Evolutionary conservation across 1,140 invertebrate species (phyloP).

Genomic region (Drosophila gunungcola): DNA sequence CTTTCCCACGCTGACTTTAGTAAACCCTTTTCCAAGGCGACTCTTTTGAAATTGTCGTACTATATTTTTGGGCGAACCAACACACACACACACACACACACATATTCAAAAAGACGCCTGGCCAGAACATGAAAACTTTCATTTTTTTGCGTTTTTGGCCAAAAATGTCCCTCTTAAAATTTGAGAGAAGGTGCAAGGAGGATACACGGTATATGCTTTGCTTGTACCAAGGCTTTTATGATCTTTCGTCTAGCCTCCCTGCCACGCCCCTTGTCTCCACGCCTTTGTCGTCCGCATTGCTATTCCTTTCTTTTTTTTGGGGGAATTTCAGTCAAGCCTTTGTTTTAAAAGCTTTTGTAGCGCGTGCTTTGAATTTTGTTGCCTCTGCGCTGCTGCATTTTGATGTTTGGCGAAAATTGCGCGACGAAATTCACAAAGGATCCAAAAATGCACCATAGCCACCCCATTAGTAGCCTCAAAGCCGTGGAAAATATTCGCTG

Average conservation of each 20-base stretch:
- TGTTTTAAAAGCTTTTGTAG: slow-evolving; percentile 60
- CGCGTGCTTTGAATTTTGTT: slow-evolving; percentile 71
- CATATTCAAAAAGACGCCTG: slow-evolving; percentile 37
- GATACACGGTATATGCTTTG: slow-evolving; percentile 18
- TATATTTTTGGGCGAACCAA: slow-evolving; percentile 47
- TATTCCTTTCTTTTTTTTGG: slow-evolving; percentile 21
- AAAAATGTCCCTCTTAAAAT: slow-evolving; percentile 10
- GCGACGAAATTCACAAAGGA: slow-evolving; percentile 70
- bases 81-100: slow-evolving; percentile 8
- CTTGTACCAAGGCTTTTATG: slow-evolving; percentile 53
- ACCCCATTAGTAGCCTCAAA: slow-evolving; percentile 26
- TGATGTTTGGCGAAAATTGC: slow-evolving; percentile 71
- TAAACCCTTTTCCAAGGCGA: slow-evolving; percentile 34
- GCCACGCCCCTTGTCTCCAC: background rate
- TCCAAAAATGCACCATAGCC: slow-evolving; percentile 42
- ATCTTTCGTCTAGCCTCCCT: slow-evolving; percentile 38
- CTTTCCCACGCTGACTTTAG: background rate
- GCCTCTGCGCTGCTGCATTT: slow-evolving; percentile 60
- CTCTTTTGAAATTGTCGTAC: slow-evolving; percentile 65
- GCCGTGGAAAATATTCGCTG: slow-evolving; percentile 15
- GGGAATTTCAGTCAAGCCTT: slow-evolving; percentile 56
- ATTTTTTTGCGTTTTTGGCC: slow-evolving; percentile 32
- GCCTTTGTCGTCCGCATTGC: slow-evolving; percentile 6
- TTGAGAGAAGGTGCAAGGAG: slow-evolving; percentile 9
- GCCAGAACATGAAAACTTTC: slow-evolving; percentile 54